Evolutionary conservation across 2,113 vertebrate species (phyloP).

Genomic region (Recurvirostra avosetta): DNA sequence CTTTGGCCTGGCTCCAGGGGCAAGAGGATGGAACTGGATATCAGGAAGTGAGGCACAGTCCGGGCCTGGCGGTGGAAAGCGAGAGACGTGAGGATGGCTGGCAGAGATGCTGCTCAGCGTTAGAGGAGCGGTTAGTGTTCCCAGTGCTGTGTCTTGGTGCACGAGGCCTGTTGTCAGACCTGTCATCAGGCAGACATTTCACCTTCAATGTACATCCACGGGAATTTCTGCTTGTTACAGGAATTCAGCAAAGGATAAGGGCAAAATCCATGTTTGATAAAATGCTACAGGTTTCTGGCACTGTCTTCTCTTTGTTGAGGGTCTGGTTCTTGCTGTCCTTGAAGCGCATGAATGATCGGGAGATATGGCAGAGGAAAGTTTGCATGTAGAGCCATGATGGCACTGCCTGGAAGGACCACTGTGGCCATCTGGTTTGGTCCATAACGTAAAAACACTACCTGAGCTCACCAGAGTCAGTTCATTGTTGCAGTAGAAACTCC

Average conservation of each 20-base stretch:
- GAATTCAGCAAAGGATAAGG: neutral
- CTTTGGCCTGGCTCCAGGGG: neutral
- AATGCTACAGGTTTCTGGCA: neutral
- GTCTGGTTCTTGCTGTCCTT: neutral
- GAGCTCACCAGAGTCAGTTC: neutral
- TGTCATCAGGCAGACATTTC: neutral
- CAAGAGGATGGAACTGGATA: neutral
- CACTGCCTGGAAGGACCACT: neutral
- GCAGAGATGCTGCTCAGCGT: neutral
- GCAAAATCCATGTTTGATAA: neutral
- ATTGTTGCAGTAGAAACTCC: fast-evolving
- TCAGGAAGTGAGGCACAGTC: neutral
- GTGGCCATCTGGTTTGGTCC: neutral
- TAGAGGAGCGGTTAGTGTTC: neutral
- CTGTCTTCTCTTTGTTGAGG: neutral
- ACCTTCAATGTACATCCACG: neutral
- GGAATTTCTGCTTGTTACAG: neutral
- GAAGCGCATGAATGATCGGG: fast-evolving
- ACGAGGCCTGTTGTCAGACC: neutral
- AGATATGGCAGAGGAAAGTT: neutral
- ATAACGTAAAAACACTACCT: neutral
- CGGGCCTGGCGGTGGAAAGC: neutral
- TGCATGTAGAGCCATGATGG: neutral
- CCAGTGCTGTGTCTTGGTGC: neutral
- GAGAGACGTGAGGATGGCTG: neutral